Base-by-base conservation (phyloP, 2,888 invertebrate genomes). In the Epinotia demarniana region DNA sequence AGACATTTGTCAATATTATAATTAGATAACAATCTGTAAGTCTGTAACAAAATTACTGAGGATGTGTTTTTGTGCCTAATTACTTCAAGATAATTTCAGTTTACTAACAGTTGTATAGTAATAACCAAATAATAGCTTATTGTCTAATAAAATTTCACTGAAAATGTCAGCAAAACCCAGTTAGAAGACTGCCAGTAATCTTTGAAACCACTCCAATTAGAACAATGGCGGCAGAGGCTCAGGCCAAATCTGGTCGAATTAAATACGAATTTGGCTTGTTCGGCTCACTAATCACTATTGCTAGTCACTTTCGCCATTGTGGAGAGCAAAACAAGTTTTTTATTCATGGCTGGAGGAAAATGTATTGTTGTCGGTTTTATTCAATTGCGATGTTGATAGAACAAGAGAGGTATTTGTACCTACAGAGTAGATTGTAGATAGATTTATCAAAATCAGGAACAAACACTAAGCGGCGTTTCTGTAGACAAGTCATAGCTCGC, bases 231-330 rank as follows among this genome's bases (percentile, higher is more conserved):
- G 71, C 60, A 74, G 61, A 61, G 79, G 76, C 79, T 78, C 76
- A 69, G 75, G 70, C 67, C 53, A 79, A 79, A 80, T 78, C 78
- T 78, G 62, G 67, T 67, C 77, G 77, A 81, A 80, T 85, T 82
- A 81, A 84, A 82, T 83, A 83, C 80, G 82, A 80, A 79, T 84
- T 82, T 72, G 75, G 79, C 80, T 77, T 62, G 75, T 73, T 69
- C 76, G 77, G 79, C 77, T 81, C 82, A 80, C 79, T 80, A 67
- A 72, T 72, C 75, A 75, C 71, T 69, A 71, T 60, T 18, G 16
- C 61, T 67, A 60, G 66, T 75, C 71, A 75, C 61, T 66, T 61
- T 67, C 60, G 66, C 71, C 66, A 72, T 67, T 75, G 67, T 75
- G 53, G 55, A 61, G 18, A 53, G 57, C 39, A 75, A 75, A 60